Percentiles rank a stretch among this genome's conserved stretches.
Evolutionary conservation across 2,113 vertebrate genomes (phyloP).

Genomic region (Caranx melampygus): DNA sequence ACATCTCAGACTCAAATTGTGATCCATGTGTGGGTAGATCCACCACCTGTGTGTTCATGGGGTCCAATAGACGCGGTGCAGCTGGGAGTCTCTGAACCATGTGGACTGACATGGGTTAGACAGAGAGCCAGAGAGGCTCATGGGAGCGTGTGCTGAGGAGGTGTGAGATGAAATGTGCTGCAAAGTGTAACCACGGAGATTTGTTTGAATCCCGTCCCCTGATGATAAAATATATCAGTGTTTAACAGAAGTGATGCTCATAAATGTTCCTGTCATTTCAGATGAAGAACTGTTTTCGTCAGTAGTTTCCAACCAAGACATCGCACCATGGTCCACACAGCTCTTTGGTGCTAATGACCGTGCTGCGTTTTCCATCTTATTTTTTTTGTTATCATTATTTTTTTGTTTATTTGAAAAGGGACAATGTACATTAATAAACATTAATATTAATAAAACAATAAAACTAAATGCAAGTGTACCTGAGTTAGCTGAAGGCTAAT

Average conservation of each 20-base stretch:
- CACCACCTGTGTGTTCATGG: slow-evolving; percentile 7
- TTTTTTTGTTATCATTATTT: no score
- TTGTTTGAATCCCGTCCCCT: neutral
- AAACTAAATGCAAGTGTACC: no score
- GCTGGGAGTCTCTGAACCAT: slow-evolving; percentile 20
- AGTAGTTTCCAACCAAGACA: neutral
- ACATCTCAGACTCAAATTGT: neutral
- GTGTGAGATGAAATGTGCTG: slow-evolving; percentile 16
- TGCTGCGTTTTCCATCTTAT: no score
- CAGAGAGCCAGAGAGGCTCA: neutral
- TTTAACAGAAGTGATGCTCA: no score
- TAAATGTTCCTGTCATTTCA: no score
- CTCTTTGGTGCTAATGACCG: no score
- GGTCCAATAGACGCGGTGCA: neutral
- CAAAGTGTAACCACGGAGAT: neutral
- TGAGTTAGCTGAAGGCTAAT: no score
- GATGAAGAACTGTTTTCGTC: no score
- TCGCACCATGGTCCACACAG: no score
- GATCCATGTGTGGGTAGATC: slow-evolving; percentile 38
- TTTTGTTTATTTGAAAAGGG: no score
- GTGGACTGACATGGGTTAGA: slow-evolving; percentile 40
- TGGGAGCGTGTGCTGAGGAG: neutral
- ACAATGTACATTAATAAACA: no score
- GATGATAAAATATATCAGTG: neutral
- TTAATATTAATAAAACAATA: no score